phyloP scores from a whole-genome alignment of 2,888 invertebrate species.

The Xestoiulus laeticollis region DNA sequence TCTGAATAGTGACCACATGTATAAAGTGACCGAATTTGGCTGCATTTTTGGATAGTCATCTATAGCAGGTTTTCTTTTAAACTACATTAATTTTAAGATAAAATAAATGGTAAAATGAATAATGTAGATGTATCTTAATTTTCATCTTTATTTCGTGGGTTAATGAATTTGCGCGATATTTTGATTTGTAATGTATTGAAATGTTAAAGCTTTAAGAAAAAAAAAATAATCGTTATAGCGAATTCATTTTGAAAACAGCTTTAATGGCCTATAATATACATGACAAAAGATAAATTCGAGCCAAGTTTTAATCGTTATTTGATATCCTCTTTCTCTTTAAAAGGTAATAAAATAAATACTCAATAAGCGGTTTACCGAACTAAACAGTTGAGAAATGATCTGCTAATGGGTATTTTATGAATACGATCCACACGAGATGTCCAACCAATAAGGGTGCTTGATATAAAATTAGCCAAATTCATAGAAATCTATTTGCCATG shows the following conservation, averaged over 20 bases:
- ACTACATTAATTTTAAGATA: no score
- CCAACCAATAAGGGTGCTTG: background rate
- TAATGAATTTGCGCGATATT: no score
- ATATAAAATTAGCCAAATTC: background rate
- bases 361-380: background rate
- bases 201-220: no score
- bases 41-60: no score
- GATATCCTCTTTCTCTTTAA: background rate
- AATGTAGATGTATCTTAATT: no score
- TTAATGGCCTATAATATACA: background rate
- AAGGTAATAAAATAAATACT: background rate
- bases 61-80: no score
- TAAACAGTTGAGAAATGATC: background rate
- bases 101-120: no score
- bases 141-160: no score
- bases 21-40: no score
- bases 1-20: no score
- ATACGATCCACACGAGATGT: background rate
- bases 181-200: no score
- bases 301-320: background rate
- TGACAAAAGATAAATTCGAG: background rate
- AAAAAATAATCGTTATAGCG: no score
- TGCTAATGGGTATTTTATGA: background rate
- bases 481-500: background rate
- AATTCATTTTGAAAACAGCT: background rate